Evolutionary conservation across 2,113 vertebrate species (phyloP).

Genomic region (Climacteris rufus): DNA sequence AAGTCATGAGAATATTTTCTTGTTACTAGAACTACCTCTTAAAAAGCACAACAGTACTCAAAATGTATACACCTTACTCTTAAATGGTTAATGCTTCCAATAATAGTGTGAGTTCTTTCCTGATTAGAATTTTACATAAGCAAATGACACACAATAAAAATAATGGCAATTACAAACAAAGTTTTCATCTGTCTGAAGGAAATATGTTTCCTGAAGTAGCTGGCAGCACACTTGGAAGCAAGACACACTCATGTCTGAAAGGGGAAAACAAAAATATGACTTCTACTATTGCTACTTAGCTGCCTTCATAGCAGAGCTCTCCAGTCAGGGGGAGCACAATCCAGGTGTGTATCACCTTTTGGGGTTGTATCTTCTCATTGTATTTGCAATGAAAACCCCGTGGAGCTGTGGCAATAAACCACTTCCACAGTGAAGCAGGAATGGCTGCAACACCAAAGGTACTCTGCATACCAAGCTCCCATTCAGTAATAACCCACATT

Average conservation of each 20-base stretch:
- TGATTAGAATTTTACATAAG: not conserved
- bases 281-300: not conserved
- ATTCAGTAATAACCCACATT: not conserved
- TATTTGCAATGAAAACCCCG: not conserved
- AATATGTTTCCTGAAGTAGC: not conserved
- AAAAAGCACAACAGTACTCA: not conserved
- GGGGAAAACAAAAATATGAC: not conserved
- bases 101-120: not conserved
- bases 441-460: not conserved
- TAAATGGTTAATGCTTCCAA: not conserved
- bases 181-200: not conserved
- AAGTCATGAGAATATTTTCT: not conserved
- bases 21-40: not conserved
- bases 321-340: accelerated
- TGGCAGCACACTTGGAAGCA: not conserved
- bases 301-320: not conserved
- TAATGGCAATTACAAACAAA: not conserved
- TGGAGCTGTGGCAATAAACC: not conserved
- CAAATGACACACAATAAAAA: not conserved
- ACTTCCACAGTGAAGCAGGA: not conserved
- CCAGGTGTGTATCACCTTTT: accelerated
- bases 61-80: not conserved
- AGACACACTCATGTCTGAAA: not conserved
- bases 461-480: not conserved
- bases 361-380: not conserved